These are phyloP conservation scores for Phalacrocorax brasilianus DNA, from an alignment of 2,113 vertebrate species.

Conservation along the genomic window DNA sequence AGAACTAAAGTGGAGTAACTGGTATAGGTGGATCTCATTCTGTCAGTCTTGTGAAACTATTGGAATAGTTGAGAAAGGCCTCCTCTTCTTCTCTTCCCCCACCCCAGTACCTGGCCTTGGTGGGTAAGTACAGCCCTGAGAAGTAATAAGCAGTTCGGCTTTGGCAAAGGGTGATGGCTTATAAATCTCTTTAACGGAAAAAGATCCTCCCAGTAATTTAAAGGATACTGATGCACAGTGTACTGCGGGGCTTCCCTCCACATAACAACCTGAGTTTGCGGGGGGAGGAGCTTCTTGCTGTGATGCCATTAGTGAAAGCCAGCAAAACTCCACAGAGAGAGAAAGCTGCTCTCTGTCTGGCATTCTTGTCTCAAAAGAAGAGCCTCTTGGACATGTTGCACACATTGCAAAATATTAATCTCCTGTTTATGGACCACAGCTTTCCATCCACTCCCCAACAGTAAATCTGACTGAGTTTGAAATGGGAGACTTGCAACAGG, in stretches of 20 bases:
- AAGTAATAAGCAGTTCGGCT: neutral
- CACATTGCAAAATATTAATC: neutral
- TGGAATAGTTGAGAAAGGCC: neutral
- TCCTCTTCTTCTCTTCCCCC: neutral
- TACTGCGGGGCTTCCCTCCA: neutral
- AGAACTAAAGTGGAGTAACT: slow-evolving; percentile 6
- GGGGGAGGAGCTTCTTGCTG: neutral
- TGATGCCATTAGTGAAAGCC: neutral
- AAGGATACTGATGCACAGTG: neutral
- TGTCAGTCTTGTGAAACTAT: neutral
- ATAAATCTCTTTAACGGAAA: neutral
- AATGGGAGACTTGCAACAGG: neutral
- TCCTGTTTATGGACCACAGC: neutral
- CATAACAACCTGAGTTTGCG: neutral
- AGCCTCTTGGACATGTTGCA: neutral
- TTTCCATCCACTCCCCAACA: neutral
- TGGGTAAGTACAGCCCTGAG: neutral
- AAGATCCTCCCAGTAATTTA: neutral
- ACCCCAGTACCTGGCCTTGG: neutral
- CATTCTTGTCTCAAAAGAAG: neutral
- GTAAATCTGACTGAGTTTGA: neutral
- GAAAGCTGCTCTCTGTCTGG: neutral
- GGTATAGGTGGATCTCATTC: neutral
- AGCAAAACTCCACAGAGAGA: neutral
- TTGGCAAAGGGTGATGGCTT: neutral